A percentile compares a stretch with the other conserved stretches of the same genome.
Conservation (phyloP, 2,797 vertebrate genomes). For the Enteromius afrohamiltoni region DNA sequence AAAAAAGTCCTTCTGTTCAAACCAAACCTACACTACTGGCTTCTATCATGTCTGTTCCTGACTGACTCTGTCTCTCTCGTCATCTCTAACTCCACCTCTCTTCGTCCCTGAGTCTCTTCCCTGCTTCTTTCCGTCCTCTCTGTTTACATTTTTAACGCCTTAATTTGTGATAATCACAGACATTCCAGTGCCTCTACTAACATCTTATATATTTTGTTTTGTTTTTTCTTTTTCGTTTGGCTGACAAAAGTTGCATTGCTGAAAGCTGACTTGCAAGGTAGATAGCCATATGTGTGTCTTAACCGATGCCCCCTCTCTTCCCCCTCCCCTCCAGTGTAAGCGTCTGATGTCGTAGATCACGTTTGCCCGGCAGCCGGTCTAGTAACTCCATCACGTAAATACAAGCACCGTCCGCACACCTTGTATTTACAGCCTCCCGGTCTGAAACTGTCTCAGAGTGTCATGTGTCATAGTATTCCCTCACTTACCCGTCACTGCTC, state of each 20-base stretch:
- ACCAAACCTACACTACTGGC: not conserved
- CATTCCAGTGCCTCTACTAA: slow-evolving; percentile 95
- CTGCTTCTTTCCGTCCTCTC: slow-evolving; percentile 40
- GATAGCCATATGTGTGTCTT: slow-evolving; percentile 81
- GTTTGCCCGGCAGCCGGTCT: slow-evolving; percentile 49
- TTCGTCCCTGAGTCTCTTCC: slow-evolving; percentile 26
- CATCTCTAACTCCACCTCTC: slow-evolving; percentile 41
- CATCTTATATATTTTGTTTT: slow-evolving; percentile 91
- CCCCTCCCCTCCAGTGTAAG: slow-evolving; percentile 37
- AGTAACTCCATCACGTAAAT: slow-evolving; percentile 58
- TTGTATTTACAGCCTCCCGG: slow-evolving; percentile 71
- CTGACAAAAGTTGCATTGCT: slow-evolving; percentile 93
- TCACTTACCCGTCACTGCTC: slow-evolving; percentile 63
- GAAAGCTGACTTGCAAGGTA: slow-evolving; percentile 96
- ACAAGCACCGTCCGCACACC: slow-evolving; percentile 56
- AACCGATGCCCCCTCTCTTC: slow-evolving; percentile 61
- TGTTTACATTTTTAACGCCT: slow-evolving; percentile 58
- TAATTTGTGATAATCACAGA: slow-evolving; percentile 77
- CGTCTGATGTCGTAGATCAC: slow-evolving; percentile 59
- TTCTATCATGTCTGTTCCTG: slow-evolving; percentile 3
- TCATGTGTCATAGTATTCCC: slow-evolving; percentile 51
- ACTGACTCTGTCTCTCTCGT: slow-evolving; percentile 55
- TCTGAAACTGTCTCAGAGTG: slow-evolving; percentile 43
- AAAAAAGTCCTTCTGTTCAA: not conserved
- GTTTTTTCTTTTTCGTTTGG: slow-evolving; percentile 86